Percentiles rank a stretch among this genome's conserved stretches.
Conservation (phyloP, 1,140 invertebrate species). For the Cydia amplana region DNA sequence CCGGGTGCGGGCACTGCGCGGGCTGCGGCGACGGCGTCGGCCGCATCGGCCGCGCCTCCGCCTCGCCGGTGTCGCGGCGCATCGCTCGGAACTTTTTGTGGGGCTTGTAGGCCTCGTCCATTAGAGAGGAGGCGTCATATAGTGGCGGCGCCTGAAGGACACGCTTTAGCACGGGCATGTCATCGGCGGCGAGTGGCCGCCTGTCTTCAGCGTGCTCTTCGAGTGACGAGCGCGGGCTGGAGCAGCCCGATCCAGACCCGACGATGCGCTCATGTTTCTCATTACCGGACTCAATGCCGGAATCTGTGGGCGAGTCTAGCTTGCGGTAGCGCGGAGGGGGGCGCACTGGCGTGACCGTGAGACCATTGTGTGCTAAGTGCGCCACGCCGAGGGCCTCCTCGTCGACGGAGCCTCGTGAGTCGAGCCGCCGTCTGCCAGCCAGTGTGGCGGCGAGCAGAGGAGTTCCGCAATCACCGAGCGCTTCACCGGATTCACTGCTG, state of each 20-base stretch:
- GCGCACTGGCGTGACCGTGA: slow-evolving; percentile 83
- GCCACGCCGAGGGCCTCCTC: slow-evolving; percentile 85
- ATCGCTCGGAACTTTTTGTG: slow-evolving; percentile 96
- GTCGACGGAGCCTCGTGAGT: slow-evolving; percentile 86
- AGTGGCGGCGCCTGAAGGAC: slow-evolving; percentile 94
- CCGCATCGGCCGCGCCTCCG: slow-evolving; percentile 78
- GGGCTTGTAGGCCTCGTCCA: slow-evolving; percentile 96
- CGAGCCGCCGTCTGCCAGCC: slow-evolving; percentile 87
- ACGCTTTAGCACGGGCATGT: slow-evolving; percentile 95
- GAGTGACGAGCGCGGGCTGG: slow-evolving; percentile 90
- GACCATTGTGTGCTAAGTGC: slow-evolving; percentile 83
- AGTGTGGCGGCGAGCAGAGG: slow-evolving; percentile 88
- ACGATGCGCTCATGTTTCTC: slow-evolving; percentile 89
- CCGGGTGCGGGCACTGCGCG: slow-evolving; percentile 72
- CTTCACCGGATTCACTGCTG: slow-evolving; percentile 87
- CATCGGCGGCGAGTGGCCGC: slow-evolving; percentile 84
- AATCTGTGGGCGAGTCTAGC: slow-evolving; percentile 93
- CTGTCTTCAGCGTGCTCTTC: slow-evolving; percentile 87
- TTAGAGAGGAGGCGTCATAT: slow-evolving; percentile 92
- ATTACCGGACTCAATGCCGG: slow-evolving; percentile 95
- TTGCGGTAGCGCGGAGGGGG: slow-evolving; percentile 86
- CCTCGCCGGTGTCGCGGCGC: slow-evolving; percentile 88
- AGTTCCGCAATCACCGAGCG: slow-evolving; percentile 84
- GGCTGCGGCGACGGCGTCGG: slow-evolving; percentile 66
- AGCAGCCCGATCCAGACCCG: slow-evolving; percentile 89